Evolutionary conservation across 2,113 vertebrate species (phyloP), one percentile per base, ranked within the genome.

Genomic region (Erinaceus europaeus): DNA sequence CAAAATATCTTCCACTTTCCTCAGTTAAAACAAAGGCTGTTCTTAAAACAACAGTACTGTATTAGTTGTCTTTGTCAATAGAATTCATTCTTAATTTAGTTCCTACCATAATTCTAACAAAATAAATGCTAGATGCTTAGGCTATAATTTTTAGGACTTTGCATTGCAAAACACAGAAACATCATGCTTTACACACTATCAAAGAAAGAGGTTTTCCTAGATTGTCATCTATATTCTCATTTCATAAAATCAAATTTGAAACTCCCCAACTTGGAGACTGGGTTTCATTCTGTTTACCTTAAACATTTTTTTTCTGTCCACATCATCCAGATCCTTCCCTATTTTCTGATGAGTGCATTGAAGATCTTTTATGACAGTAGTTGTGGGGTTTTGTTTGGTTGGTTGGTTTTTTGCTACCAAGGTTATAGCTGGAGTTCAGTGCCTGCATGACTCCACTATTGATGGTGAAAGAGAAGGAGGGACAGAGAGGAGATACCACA

Each of bases 211-310:
- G 32, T 14, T 53, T 5, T 23, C 25, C 0, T 42, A 65, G 32
- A 53, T n/a, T 79, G 68, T 75, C 46, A 53, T 29, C 77, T 72
- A 59, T n/a, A 72, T 64, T 83, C 20, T 50, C 20, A 36, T 57
- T 78, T 87, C 86, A 93, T 61, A 82, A 89, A 89, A 84, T 25
- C n/a, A 90, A 80, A 62, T 76, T 74, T 62, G 23, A 83, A 79
- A 38, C 14, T 64, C 29, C 32, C 50, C 38, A 78, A 11, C 36
- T 78, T 91, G 29, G 90, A 79, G 38, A 68, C 88, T 5, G 62
- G 40, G 38, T 84, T 72, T 89, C 38, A 77, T 46, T 57, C 10
- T 0, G 65, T 68, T 73, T 76, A 44, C 15, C 55, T 55, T 48
- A 3, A 0, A 57, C 3, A 9, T 59, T 36, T 61, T 13, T 50